Evolutionary conservation across 2,888 invertebrate genomes (phyloP).

Genomic region (Rhyacophila evoluta): DNA sequence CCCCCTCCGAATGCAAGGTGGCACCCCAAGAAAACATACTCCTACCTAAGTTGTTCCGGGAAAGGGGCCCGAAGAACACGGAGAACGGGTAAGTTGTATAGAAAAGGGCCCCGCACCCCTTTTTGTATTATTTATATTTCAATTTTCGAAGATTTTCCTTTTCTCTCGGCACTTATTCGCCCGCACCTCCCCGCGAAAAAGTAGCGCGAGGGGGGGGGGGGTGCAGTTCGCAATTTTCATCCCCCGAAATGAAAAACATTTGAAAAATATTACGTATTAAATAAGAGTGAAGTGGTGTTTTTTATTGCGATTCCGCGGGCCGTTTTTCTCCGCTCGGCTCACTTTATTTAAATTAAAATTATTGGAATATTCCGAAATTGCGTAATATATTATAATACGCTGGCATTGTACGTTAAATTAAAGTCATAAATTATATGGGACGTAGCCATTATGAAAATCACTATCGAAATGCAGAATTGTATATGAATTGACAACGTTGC

Average conservation of each 20-base stretch:
- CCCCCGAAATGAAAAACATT: conserved; percentile 46
- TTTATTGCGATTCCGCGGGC: conserved; percentile 24
- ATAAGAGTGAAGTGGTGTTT: conserved; percentile 39
- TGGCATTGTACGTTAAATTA: background rate
- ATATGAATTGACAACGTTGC: background rate
- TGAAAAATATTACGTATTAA: conserved; percentile 45
- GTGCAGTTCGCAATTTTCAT: conserved; percentile 15
- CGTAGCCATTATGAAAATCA: background rate
- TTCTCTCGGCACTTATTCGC: conserved; percentile 28
- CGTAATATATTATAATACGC: conserved; percentile 10
- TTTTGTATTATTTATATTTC: conserved; percentile 55
- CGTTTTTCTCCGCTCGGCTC: background rate
- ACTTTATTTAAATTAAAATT: conserved; percentile 22
- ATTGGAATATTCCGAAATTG: conserved; percentile 19
- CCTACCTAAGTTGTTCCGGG: conserved; percentile 27
- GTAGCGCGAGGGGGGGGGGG: no score
- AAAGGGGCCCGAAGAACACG: background rate
- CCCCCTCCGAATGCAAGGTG: background rate
- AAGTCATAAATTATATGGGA: background rate
- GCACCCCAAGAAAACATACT: conserved; percentile 32
- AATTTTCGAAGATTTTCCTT: conserved; percentile 54
- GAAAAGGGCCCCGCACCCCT: background rate
- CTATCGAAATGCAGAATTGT: background rate
- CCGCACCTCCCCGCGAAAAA: conserved; percentile 26
- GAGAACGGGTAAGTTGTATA: conserved; percentile 16